These are phyloP conservation scores for Antigone vipio DNA, from an alignment of 2,113 vertebrate genomes.

Conservation along the genomic window DNA sequence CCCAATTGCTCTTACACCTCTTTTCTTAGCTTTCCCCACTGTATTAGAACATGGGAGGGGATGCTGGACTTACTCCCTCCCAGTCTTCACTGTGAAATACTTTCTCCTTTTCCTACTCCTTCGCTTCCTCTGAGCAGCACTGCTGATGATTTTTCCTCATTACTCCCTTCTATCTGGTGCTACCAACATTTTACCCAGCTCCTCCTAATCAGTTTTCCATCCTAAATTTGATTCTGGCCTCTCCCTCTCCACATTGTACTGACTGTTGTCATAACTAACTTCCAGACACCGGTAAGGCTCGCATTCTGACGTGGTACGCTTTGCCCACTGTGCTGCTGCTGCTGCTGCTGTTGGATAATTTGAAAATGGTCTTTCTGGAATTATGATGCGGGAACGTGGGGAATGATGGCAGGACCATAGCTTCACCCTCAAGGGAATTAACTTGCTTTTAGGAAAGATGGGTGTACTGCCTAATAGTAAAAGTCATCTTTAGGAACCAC, in stretches of 20 bases:
- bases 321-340: neutral
- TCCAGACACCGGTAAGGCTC: accelerated
- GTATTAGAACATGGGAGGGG: neutral
- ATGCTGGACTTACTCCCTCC: neutral
- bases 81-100: neutral
- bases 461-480: neutral
- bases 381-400: neutral
- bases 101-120: neutral
- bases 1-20: neutral
- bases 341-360: neutral
- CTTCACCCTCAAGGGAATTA: neutral
- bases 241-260: neutral
- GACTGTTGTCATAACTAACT: neutral
- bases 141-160: neutral
- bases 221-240: neutral
- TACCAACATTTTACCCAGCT: neutral
- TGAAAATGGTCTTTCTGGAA: neutral
- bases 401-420: neutral
- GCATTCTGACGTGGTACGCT: neutral
- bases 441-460: neutral
- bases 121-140: neutral
- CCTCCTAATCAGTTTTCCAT: neutral
- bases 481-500: neutral
- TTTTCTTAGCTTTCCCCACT: neutral
- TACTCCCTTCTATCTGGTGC: neutral